These are phyloP conservation scores for Formica aserva DNA, from an alignment of 2,888 invertebrate species.

Conservation along the genomic window DNA sequence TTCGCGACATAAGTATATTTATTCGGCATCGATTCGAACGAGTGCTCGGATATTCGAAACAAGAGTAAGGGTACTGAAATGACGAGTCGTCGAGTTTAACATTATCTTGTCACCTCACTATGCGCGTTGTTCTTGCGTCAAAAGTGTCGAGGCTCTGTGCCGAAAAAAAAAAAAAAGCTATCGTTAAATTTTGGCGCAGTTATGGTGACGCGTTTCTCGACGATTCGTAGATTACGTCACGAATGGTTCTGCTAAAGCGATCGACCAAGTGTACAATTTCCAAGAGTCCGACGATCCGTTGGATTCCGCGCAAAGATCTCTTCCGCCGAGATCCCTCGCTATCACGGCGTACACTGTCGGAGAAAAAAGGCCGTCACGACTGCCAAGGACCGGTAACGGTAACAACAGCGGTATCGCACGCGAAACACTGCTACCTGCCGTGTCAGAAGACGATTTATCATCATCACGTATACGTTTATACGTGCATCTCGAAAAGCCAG, in stretches of 20 bases:
- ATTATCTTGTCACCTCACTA: slow-evolving; percentile 1
- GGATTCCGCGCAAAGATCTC: background rate
- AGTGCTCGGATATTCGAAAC: background rate
- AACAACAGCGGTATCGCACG: background rate
- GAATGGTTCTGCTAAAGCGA: background rate
- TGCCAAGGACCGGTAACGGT: background rate
- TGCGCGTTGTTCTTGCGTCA: background rate
- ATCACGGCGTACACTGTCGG: slow-evolving; percentile 3
- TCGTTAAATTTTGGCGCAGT: background rate
- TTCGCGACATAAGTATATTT: background rate
- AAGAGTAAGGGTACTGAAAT: background rate
- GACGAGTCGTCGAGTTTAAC: background rate
- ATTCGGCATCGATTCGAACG: background rate
- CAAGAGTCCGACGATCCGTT: background rate
- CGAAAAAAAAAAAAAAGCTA: background rate
- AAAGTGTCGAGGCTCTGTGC: background rate
- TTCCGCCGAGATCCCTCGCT: background rate
- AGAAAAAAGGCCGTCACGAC: slow-evolving; percentile 12
- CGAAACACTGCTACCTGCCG: slow-evolving; percentile 27
- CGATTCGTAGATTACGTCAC: slow-evolving; percentile 18
- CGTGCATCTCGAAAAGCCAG: background rate
- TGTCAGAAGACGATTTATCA: slow-evolving; percentile 26
- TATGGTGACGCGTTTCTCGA: background rate
- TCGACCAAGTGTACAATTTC: background rate
- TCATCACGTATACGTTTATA: slow-evolving; percentile 8